These are phyloP conservation scores for Hemicrepidius hirtus DNA, from an alignment of 2,888 invertebrate genomes.

Conservation along the genomic window DNA sequence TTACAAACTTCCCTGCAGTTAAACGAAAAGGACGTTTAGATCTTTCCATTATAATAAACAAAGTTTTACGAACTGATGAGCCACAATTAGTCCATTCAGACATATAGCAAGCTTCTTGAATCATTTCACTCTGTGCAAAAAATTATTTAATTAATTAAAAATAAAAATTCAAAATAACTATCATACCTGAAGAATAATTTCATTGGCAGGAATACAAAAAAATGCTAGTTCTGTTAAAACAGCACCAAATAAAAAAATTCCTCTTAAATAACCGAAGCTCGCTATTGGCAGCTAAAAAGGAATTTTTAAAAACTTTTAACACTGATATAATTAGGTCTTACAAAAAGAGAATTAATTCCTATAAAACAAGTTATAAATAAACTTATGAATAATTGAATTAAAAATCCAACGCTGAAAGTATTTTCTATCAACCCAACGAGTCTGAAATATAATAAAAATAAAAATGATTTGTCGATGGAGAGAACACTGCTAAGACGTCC, in stretches of 20 bases:
- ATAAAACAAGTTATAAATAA: not conserved
- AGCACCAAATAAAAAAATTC: not conserved
- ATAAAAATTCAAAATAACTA: too few species aligned
- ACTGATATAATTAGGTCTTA: too few species aligned
- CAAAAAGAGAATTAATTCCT: not conserved
- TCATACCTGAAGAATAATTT: constrained; percentile 13
- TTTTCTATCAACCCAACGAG: not conserved
- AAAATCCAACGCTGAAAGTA: not conserved
- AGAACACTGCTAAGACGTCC: too few species aligned
- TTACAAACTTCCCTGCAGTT: constrained; percentile 12
- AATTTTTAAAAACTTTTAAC: too few species aligned
- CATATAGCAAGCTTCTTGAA: constrained; percentile 17
- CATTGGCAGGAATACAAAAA: constrained; percentile 8
- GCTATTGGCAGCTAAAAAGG: constrained; percentile 3
- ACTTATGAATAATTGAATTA: not conserved
- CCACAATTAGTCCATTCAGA: not conserved
- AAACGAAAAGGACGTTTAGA: not conserved
- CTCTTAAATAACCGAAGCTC: not conserved
- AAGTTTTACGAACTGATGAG: not conserved
- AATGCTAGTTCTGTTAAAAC: not conserved
- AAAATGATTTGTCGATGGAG: too few species aligned
- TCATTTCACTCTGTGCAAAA: not conserved
- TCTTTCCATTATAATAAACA: constrained; percentile 34
- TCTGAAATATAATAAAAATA: not conserved
- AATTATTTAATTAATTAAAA: too few species aligned